phyloP scores from a whole-genome alignment of 2,888 invertebrate genomes.

The Caenorhabditis auriculariae region DNA sequence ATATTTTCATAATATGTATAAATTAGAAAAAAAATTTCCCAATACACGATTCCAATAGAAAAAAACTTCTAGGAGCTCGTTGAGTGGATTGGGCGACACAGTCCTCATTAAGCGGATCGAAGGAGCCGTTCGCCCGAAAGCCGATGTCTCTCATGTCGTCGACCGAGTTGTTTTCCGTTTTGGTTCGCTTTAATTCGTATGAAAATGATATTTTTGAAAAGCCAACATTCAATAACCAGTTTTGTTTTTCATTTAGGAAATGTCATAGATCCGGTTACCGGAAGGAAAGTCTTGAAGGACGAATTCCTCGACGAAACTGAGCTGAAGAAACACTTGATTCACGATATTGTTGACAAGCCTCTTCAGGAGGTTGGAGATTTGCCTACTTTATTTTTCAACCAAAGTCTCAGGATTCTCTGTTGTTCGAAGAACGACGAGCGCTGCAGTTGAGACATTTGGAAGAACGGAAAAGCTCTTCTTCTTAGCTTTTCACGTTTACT shows the following conservation, averaged over 20 bases:
- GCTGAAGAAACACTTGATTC: constrained; percentile 45
- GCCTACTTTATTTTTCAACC: not conserved
- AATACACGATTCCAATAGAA: not conserved
- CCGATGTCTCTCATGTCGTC: constrained; percentile 48
- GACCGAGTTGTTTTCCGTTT: constrained; percentile 52
- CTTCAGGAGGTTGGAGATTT: constrained; percentile 23
- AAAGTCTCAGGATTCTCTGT: constrained; percentile 31
- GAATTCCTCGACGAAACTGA: constrained; percentile 49
- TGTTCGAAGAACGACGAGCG: constrained; percentile 51
- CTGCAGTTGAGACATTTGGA: constrained; percentile 37
- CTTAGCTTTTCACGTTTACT: constrained; percentile 6
- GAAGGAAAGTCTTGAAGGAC: constrained; percentile 49
- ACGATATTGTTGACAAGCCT: constrained; percentile 50
- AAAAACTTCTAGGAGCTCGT: constrained; percentile 14
- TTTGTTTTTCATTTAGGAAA: constrained; percentile 24
- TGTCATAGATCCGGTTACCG: constrained; percentile 55
- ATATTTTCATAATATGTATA: too few species aligned
- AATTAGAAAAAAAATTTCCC: not conserved
- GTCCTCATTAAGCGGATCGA: constrained; percentile 51
- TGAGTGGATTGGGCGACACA: constrained; percentile 49
- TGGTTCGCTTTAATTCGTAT: constrained; percentile 22
- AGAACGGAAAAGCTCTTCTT: constrained; percentile 23
- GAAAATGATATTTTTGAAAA: not conserved
- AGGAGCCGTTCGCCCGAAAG: constrained; percentile 41
- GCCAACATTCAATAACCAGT: not conserved